Conservation (phyloP, 2,797 vertebrate species). For the Esox masquinongy region DNA sequence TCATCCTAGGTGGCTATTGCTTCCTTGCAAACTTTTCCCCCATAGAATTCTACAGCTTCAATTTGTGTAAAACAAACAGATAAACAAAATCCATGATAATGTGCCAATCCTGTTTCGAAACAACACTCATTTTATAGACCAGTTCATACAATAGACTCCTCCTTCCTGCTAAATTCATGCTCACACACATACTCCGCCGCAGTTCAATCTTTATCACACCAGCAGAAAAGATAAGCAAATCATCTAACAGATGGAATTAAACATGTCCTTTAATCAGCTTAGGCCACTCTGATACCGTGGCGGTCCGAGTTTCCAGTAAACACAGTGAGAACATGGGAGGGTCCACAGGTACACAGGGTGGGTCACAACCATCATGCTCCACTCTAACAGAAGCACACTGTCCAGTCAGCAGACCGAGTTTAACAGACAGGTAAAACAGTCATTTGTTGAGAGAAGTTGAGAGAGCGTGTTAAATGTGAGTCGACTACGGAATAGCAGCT, state of each 20-base stretch:
- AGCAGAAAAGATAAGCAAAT: conserved; percentile 35
- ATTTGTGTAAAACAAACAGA: conserved; percentile 5
- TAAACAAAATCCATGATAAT: not conserved
- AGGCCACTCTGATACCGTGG: conserved; percentile 30
- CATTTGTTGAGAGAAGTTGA: not conserved
- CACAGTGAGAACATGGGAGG: conserved; percentile 6
- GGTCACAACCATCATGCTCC: conserved; percentile 18
- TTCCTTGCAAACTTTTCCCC: conserved; percentile 9
- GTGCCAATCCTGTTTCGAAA: not conserved
- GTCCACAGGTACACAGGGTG: conserved; percentile 12
- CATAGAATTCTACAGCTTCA: conserved; percentile 9
- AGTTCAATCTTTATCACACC: conserved; percentile 9
- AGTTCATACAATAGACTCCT: not conserved
- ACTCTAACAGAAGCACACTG: not conserved
- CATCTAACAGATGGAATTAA: conserved; percentile 34
- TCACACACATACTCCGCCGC: conserved; percentile 3
- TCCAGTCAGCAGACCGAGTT: not conserved
- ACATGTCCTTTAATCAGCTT: conserved; percentile 46
- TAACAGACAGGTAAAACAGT: not conserved
- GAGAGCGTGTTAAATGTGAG: not conserved
- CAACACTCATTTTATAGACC: not conserved
- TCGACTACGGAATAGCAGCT: not conserved
- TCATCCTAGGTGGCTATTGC: conserved; percentile 13
- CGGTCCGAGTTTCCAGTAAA: conserved; percentile 25
- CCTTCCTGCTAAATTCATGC: not conserved